These are phyloP conservation scores for Excalfactoria chinensis DNA, from an alignment of 2,113 vertebrate species.

Conservation along the genomic window DNA sequence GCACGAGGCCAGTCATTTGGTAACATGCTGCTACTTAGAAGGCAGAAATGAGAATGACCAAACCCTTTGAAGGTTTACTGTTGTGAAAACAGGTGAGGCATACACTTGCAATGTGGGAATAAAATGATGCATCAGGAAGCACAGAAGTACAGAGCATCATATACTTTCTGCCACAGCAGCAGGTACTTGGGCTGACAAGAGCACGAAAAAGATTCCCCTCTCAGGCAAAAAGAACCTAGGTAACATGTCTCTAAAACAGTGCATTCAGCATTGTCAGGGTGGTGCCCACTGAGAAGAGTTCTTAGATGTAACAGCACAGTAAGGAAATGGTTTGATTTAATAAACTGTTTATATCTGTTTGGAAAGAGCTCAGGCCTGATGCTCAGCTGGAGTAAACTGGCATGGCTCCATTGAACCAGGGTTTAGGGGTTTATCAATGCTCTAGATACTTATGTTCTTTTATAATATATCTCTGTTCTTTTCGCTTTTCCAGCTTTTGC, in stretches of 20 bases:
- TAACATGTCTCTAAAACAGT: neutral
- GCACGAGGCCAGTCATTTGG: neutral
- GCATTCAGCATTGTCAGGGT: neutral
- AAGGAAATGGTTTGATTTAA: constrained; percentile 26
- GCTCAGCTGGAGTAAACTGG: constrained; percentile 1
- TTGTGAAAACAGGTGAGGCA: neutral
- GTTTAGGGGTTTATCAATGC: neutral
- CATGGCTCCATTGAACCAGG: neutral
- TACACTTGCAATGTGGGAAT: neutral
- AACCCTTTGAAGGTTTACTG: neutral
- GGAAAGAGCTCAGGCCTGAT: neutral
- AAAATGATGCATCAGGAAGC: neutral
- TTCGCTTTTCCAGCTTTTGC: neutral
- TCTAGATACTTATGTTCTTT: neutral
- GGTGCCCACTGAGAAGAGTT: neutral
- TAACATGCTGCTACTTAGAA: neutral
- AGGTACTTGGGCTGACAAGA: neutral
- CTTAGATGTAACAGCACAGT: neutral
- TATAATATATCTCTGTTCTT: neutral
- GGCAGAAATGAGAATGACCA: neutral
- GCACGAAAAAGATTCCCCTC: neutral
- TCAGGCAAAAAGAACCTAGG: neutral
- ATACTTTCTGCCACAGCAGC: neutral
- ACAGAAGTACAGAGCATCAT: neutral
- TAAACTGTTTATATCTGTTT: constrained; percentile 40